Conservation (phyloP, 2,888 invertebrate species). For the Pantelozetes paolii region DNA sequence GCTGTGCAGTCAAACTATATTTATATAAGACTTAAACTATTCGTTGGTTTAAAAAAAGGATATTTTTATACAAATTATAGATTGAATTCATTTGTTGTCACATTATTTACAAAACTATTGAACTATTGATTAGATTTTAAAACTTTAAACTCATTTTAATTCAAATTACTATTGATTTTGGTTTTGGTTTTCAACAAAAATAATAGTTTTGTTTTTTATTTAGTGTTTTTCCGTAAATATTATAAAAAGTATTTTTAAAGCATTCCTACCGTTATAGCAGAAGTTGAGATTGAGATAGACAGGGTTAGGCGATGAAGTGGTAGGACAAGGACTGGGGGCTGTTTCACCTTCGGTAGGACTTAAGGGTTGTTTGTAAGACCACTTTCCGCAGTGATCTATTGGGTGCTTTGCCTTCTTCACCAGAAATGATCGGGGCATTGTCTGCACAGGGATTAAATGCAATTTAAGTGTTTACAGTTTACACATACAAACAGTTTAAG, state of each 20-base stretch:
- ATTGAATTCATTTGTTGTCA: no score
- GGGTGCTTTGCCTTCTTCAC: slow-evolving; percentile 48
- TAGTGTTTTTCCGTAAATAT: no score
- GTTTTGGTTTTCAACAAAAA: no score
- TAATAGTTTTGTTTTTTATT: no score
- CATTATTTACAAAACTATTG: no score
- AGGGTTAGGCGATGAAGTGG: slow-evolving; percentile 18
- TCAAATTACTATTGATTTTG: no score
- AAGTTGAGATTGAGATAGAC: not conserved
- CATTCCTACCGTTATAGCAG: slow-evolving; percentile 42
- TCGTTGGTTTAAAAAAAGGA: not conserved
- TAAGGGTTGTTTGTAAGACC: slow-evolving; percentile 46
- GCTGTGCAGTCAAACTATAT: slow-evolving; percentile 6
- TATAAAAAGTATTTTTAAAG: no score
- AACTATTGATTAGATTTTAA: no score
- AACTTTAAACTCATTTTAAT: no score
- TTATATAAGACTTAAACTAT: slow-evolving; percentile 11
- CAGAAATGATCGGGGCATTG: slow-evolving; percentile 48
- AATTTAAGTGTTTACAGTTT: no score
- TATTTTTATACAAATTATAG: slow-evolving; percentile 4
- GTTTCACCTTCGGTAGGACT: slow-evolving; percentile 47
- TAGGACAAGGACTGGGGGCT: slow-evolving; percentile 42
- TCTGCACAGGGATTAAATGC: not conserved
- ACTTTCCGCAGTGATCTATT: slow-evolving; percentile 36
- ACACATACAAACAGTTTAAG: not conserved